Percentiles rank a stretch among this genome's conserved stretches.
These are phyloP conservation scores for Chaetops frenatus DNA, from an alignment of 2,113 vertebrate genomes.

Conservation along the genomic window DNA sequence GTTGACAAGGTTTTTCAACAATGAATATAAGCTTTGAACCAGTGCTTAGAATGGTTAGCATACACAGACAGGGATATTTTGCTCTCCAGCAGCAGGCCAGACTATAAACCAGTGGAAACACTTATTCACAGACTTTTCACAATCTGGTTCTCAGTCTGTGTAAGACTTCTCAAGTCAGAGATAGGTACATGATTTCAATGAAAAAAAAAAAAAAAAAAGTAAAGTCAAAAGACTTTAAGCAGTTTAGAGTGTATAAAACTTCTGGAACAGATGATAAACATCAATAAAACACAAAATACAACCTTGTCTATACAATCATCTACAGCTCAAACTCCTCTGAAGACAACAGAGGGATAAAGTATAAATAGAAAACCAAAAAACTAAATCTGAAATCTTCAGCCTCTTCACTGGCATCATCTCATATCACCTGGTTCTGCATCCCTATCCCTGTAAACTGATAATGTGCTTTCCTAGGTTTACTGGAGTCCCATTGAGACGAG, in stretches of 20 bases:
- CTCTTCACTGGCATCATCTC: background rate
- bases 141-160: background rate
- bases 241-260: background rate
- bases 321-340: background rate
- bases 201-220: background rate
- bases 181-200: background rate
- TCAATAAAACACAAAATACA: background rate
- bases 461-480: background rate
- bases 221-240: background rate
- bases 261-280: background rate
- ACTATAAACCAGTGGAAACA: background rate
- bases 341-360: fast-evolving
- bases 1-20: background rate
- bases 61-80: background rate
- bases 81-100: background rate
- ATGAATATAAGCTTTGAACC: background rate
- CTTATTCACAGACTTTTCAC: background rate
- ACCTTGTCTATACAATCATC: background rate
- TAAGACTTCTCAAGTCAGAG: background rate
- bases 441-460: background rate
- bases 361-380: background rate
- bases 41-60: background rate
- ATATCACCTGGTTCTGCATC: background rate
- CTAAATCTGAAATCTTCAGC: background rate
- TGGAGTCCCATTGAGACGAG: background rate